phyloP scores from a whole-genome alignment of 2,113 vertebrate genomes.

The Bufo bufo region DNA sequence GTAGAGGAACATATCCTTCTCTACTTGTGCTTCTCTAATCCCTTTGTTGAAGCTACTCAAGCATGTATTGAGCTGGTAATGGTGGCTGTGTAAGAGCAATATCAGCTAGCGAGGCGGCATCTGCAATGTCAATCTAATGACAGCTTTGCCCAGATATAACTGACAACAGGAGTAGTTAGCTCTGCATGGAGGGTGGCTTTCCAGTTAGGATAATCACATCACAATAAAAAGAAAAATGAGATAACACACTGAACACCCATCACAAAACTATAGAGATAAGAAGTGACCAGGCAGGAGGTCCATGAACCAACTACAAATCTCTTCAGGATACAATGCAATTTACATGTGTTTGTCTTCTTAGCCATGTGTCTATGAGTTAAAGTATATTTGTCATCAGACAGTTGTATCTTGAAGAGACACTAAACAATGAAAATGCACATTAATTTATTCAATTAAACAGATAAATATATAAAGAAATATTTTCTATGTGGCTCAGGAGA shows the following conservation, averaged over 20 bases:
- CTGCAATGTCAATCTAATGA: slow-evolving; percentile 49
- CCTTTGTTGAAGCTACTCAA: slow-evolving; percentile 14
- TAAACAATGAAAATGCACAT: too few relatives aligned
- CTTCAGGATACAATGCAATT: neutral
- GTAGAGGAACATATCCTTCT: neutral
- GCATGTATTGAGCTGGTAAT: slow-evolving; percentile 10
- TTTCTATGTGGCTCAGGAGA: too few relatives aligned
- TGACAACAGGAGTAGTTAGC: slow-evolving; percentile 42
- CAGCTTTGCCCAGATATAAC: slow-evolving; percentile 42
- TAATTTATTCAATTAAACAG: too few relatives aligned
- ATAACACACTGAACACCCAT: neutral
- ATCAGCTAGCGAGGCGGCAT: neutral
- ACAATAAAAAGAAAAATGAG: slow-evolving; percentile 15
- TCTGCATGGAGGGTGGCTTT: neutral
- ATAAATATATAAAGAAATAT: too few relatives aligned
- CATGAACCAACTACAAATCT: neutral
- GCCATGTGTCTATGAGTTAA: neutral
- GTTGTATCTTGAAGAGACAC: too few relatives aligned
- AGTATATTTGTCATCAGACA: too few relatives aligned
- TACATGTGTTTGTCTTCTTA: neutral
- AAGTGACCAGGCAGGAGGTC: neutral
- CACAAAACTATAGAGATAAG: slow-evolving; percentile 11
- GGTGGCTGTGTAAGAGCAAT: slow-evolving; percentile 3
- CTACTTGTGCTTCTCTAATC: neutral
- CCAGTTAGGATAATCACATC: slow-evolving; percentile 32